These are phyloP conservation scores for Brenthis ino DNA, from an alignment of 2,888 invertebrate species.

Conservation along the genomic window DNA sequence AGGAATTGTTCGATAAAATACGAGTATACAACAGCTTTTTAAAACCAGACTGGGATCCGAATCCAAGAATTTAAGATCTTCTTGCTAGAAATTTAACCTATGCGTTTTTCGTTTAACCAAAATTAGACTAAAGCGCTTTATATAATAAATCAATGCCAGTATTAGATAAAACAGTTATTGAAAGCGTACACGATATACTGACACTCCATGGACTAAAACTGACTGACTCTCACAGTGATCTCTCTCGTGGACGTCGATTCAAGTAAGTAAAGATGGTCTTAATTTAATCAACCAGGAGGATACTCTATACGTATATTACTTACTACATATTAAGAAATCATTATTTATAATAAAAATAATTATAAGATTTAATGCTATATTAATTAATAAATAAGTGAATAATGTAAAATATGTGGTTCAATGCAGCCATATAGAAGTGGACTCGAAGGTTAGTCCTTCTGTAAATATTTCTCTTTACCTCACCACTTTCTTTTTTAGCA, in stretches of 20 bases:
- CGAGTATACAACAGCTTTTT: too few relatives aligned
- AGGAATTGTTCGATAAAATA: too few relatives aligned
- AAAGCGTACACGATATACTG: too few relatives aligned
- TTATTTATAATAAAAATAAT: neutral
- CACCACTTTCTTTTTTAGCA: too few relatives aligned
- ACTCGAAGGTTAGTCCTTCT: conserved; percentile 31
- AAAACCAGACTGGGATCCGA: too few relatives aligned
- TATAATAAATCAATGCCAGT: too few relatives aligned
- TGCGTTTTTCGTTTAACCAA: too few relatives aligned
- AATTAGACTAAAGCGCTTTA: too few relatives aligned
- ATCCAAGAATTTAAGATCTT: too few relatives aligned
- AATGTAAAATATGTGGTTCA: conserved; percentile 19
- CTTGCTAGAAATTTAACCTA: too few relatives aligned
- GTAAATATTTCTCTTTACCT: neutral
- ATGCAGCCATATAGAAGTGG: conserved; percentile 34
- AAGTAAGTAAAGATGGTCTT: conserved; percentile 13
- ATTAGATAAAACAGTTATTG: too few relatives aligned
- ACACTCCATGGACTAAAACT: too few relatives aligned
- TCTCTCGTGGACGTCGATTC: neutral
- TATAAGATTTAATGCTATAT: neutral
- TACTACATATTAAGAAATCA: neutral
- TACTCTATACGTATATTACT: neutral
- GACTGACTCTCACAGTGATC: neutral
- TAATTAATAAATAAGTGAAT: neutral
- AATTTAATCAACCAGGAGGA: neutral